phyloP scores from a whole-genome alignment of 1,140 invertebrate genomes.

The Sarcophaga peregrina region DNA sequence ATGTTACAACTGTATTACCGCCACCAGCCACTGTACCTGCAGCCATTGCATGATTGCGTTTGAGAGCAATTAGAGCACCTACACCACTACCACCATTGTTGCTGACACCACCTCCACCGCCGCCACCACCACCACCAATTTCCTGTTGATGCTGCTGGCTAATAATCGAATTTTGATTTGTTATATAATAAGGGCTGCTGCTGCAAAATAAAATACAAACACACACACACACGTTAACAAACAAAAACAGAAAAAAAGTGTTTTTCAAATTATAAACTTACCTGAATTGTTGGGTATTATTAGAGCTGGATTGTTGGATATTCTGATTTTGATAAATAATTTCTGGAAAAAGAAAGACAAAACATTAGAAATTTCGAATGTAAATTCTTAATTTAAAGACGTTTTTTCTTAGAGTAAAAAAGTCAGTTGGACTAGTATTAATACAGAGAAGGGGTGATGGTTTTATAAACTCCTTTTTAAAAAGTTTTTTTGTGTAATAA shows the following conservation, averaged over 20 bases:
- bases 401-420: too few species aligned
- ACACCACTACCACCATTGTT: conserved; percentile 48
- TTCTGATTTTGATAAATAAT: conserved; percentile 64
- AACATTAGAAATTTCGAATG: neutral
- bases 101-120: conserved; percentile 43
- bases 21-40: conserved; percentile 45
- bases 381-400: too few species aligned
- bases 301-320: conserved; percentile 59
- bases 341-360: conserved; percentile 51
- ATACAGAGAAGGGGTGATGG: too few species aligned
- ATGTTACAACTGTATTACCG: conserved; percentile 44
- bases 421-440: too few species aligned
- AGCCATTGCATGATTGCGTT: conserved; percentile 61
- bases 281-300: conserved; percentile 64
- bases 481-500: too few species aligned
- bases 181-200: conserved; percentile 62
- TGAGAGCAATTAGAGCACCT: conserved; percentile 61
- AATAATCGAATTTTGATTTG: conserved; percentile 59
- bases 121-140: conserved; percentile 25
- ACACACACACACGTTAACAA: neutral
- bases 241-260: neutral
- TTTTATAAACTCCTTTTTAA: too few species aligned
- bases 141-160: conserved; percentile 49
- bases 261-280: conserved; percentile 42
- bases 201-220: conserved; percentile 43